Evolutionary conservation across 2,113 vertebrate species (phyloP).

Genomic region (Cyanoderma ruficeps): DNA sequence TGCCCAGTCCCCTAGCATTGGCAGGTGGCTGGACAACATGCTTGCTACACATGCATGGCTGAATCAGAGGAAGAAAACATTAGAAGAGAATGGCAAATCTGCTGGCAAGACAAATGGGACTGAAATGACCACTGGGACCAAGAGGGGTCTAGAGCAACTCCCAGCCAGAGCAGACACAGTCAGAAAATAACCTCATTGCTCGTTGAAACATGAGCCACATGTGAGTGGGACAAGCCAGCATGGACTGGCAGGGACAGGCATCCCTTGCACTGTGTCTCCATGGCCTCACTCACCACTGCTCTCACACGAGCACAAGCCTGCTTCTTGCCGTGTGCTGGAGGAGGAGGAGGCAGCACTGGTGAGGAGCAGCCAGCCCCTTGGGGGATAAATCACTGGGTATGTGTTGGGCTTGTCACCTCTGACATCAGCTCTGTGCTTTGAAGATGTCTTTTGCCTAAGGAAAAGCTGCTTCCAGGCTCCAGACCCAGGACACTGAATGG

Average conservation of each 20-base stretch:
- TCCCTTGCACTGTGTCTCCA: background rate
- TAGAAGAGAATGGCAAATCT: background rate
- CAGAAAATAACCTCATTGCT: background rate
- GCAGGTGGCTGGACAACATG: accelerated
- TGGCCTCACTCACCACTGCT: background rate
- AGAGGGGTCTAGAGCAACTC: background rate
- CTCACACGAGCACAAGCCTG: background rate
- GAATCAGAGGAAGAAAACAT: background rate
- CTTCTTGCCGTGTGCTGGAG: accelerated
- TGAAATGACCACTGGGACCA: background rate
- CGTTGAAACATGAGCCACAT: accelerated
- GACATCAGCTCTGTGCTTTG: background rate
- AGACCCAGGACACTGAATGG: background rate
- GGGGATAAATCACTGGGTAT: background rate
- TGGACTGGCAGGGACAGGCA: background rate
- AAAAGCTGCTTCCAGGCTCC: background rate
- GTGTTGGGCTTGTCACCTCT: background rate
- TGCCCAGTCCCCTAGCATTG: background rate
- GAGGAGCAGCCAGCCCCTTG: background rate
- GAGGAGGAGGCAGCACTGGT: background rate
- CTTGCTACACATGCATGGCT: accelerated
- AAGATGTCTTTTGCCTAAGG: background rate
- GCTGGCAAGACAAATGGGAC: background rate
- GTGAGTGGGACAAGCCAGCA: accelerated
- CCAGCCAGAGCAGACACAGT: background rate